Base-by-base conservation (phyloP, 1,140 invertebrate species). In the Reticulitermes speratus region DNA sequence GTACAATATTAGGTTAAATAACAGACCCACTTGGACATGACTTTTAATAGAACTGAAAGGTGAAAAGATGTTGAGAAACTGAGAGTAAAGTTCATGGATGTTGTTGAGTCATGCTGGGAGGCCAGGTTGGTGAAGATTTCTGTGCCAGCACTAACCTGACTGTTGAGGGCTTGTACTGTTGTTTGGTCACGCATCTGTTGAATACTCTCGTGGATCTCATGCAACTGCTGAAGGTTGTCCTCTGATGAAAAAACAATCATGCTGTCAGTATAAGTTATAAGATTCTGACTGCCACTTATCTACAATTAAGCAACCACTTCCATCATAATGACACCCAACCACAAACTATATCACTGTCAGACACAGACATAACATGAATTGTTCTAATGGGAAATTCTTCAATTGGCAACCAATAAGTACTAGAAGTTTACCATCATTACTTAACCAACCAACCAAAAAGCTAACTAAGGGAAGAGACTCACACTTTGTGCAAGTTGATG, bases 191-290 rank as follows among this genome's bases (percentile, higher is more conserved):
- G 91, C 95, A 96, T 96, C 86, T 94, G 94, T 89, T 96, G 95
- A 86, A 96, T 95, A 55, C 92, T 94, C 87, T 95, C 95, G 90
- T 96, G 95, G 59, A 96, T 93, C 85, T 95, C 93, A 83, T 96
- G 93, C 82, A 96, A 90, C 88, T 96, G 95, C 86, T 96, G 95
- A 81, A 96, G 90, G 88, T 95, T 96, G 89, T 96, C 95, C 88
- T 96, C 96, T 91, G 92, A 87, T 89, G 90, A 82, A 89, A 84
- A 87, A 88, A 85, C 88, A 48, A 87, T 23, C 45, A 48, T 48
- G 45, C 45, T 48, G 19, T 65, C 59, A 65, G 19, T 19, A 23
- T 59, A 14, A 59, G 21, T 59, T 14, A 32, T 9, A 30, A 16
- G 21, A 83, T 83, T 44, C 21, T 83, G 9, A 32, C 9, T 19